phyloP scores from a whole-genome alignment of 2,113 vertebrate genomes.

The Struthio camelus region DNA sequence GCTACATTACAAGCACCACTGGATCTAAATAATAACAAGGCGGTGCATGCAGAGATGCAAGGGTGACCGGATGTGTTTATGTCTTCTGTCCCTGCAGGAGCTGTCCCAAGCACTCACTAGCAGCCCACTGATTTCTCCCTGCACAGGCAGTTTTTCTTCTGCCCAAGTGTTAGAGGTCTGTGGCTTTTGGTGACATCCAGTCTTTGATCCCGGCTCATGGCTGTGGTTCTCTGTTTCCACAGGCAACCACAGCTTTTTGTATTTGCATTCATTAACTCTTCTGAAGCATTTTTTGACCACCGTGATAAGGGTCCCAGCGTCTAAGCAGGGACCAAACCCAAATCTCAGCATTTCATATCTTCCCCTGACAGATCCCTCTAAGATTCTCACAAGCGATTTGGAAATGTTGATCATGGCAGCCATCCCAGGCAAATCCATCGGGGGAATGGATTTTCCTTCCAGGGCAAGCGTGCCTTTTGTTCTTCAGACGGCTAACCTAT shows the following conservation, averaged over 20 bases:
- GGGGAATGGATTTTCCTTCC: slow-evolving; percentile 14
- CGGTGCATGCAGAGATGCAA: not conserved
- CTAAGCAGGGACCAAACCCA: not conserved
- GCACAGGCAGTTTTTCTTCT: not conserved
- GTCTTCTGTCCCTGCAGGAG: fast-evolving
- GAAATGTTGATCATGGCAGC: slow-evolving; percentile 49
- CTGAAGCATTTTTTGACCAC: slow-evolving; percentile 14
- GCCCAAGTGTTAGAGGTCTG: not conserved
- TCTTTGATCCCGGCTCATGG: slow-evolving; percentile 30
- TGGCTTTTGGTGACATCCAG: not conserved
- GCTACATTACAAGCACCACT: not conserved
- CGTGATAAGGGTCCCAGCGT: not conserved
- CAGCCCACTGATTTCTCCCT: not conserved
- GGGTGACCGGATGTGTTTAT: fast-evolving
- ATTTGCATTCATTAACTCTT: slow-evolving; percentile 6
- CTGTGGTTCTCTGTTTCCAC: slow-evolving; percentile 28
- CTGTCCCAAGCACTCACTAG: not conserved
- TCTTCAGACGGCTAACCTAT: not conserved
- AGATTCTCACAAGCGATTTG: not conserved
- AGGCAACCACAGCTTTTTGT: slow-evolving; percentile 45
- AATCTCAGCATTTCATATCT: not conserved
- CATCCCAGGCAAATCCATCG: not conserved
- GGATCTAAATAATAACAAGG: fast-evolving
- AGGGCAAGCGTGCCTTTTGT: not conserved
- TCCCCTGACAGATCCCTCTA: slow-evolving; percentile 11